phyloP scores from a whole-genome alignment of 2,797 vertebrate species.

The Alosa sapidissima region DNA sequence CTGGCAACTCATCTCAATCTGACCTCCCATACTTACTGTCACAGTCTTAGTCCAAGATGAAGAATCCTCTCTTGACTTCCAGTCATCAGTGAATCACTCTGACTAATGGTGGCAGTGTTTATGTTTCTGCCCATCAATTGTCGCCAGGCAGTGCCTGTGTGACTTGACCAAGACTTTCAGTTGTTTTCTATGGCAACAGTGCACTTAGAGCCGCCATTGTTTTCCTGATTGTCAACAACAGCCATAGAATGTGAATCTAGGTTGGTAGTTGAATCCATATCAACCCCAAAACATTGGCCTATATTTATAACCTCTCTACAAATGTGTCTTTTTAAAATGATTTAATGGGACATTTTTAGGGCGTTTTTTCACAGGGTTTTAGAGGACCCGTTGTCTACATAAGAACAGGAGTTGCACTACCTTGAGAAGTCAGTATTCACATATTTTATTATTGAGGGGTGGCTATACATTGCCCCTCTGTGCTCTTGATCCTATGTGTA shows the following conservation, averaged over 20 bases:
- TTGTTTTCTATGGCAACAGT: slow-evolving; percentile 4
- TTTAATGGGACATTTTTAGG: too few species aligned
- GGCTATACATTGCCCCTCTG: background rate
- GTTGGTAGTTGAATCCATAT: background rate
- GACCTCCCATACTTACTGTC: slow-evolving; percentile 2
- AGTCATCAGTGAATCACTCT: slow-evolving; percentile 33
- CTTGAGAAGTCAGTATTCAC: too few species aligned
- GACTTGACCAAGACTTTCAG: slow-evolving; percentile 23
- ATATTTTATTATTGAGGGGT: too few species aligned
- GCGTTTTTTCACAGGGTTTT: too few species aligned
- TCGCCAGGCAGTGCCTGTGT: slow-evolving; percentile 31
- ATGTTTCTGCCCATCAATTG: slow-evolving; percentile 29
- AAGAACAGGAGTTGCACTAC: too few species aligned
- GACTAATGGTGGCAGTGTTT: slow-evolving; percentile 37
- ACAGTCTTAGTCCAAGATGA: slow-evolving; percentile 25
- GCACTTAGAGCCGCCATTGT: background rate
- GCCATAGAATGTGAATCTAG: background rate
- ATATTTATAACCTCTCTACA: too few species aligned
- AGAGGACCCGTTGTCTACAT: too few species aligned
- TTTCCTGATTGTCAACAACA: background rate
- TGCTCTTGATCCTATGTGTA: background rate
- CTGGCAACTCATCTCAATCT: background rate
- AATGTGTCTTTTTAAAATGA: too few species aligned
- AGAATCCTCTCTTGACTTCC: slow-evolving; percentile 20
- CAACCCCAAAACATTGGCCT: too few species aligned